A percentile compares a stretch with the other conserved stretches of the same genome.
Conservation (phyloP, 2,113 vertebrate genomes). For the Oreochromis niloticus region DNA sequence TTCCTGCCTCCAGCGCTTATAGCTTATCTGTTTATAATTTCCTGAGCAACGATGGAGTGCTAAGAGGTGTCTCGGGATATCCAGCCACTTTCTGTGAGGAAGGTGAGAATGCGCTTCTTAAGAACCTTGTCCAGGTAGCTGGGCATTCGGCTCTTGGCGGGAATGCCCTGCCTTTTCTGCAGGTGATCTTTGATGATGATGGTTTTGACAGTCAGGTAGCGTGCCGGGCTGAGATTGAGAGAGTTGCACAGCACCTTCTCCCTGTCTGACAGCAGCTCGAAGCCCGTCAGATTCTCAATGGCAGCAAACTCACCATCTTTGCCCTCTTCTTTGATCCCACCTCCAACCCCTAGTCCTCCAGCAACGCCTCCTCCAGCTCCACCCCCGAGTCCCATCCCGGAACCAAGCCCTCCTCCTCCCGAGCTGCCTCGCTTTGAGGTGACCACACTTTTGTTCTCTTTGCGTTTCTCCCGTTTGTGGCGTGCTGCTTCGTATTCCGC, state of each 20-base stretch:
- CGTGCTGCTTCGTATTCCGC: constrained; percentile 91
- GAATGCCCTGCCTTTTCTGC: constrained; percentile 93
- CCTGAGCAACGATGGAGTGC: constrained; percentile 6
- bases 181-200: constrained; percentile 97
- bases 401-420: constrained; percentile 38
- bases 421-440: constrained; percentile 75
- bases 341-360: constrained; percentile 48
- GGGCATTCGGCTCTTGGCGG: constrained; percentile 92
- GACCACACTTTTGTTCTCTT: constrained; percentile 84
- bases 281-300: constrained; percentile 90
- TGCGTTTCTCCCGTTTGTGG: constrained; percentile 93
- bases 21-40: not conserved
- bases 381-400: constrained; percentile 53
- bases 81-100: constrained; percentile 97
- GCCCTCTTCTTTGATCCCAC: constrained; percentile 80
- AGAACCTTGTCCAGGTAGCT: constrained; percentile 94
- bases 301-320: constrained; percentile 89
- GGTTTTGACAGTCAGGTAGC: constrained; percentile 95
- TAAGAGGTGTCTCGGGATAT: constrained; percentile 90
- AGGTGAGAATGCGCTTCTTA: constrained; percentile 92
- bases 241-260: constrained; percentile 95
- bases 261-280: constrained; percentile 90
- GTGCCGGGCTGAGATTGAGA: constrained; percentile 85
- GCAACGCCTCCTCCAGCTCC: constrained; percentile 47
- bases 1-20: not conserved